These are phyloP conservation scores for Kryptolebias ocellatus DNA, from an alignment of 2,797 vertebrate genomes.

Conservation along the genomic window DNA sequence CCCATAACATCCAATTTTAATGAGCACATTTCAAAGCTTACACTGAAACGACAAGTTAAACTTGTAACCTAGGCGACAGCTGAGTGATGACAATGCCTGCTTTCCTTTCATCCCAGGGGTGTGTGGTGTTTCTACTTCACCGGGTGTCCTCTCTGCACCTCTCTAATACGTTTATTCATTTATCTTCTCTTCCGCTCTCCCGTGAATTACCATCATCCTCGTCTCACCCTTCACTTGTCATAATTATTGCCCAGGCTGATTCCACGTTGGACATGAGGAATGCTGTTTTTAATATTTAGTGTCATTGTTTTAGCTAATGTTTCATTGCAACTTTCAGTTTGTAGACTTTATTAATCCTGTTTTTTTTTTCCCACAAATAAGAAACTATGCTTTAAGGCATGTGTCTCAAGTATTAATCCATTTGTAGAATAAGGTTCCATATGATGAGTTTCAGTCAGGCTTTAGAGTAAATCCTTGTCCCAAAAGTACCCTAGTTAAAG, in stretches of 20 bases:
- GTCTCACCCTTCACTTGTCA: slow-evolving; percentile 41
- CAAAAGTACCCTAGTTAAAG: too few relatives aligned
- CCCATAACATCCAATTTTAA: slow-evolving; percentile 56
- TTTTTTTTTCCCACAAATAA: too few relatives aligned
- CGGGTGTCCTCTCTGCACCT: slow-evolving; percentile 57
- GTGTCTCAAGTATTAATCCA: too few relatives aligned
- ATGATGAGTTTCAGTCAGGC: too few relatives aligned
- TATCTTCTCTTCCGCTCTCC: slow-evolving; percentile 36
- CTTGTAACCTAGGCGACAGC: slow-evolving; percentile 41
- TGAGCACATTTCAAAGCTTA: slow-evolving; percentile 49
- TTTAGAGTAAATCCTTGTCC: too few relatives aligned
- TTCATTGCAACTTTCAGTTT: too few relatives aligned
- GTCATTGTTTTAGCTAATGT: too few relatives aligned
- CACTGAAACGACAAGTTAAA: slow-evolving; percentile 51
- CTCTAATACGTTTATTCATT: slow-evolving; percentile 25
- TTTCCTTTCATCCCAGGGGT: slow-evolving; percentile 29
- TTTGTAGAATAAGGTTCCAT: too few relatives aligned
- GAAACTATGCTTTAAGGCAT: too few relatives aligned
- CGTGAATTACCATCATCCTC: slow-evolving; percentile 35
- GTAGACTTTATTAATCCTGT: too few relatives aligned
- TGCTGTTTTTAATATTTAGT: too few relatives aligned
- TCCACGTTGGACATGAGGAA: neutral
- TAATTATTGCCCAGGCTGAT: slow-evolving; percentile 8
- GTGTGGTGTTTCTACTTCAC: slow-evolving; percentile 57
- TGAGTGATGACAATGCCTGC: slow-evolving; percentile 43